Evolutionary conservation across 2,797 vertebrate genomes (phyloP).

Genomic region (Ctenosaura bakeri): DNA sequence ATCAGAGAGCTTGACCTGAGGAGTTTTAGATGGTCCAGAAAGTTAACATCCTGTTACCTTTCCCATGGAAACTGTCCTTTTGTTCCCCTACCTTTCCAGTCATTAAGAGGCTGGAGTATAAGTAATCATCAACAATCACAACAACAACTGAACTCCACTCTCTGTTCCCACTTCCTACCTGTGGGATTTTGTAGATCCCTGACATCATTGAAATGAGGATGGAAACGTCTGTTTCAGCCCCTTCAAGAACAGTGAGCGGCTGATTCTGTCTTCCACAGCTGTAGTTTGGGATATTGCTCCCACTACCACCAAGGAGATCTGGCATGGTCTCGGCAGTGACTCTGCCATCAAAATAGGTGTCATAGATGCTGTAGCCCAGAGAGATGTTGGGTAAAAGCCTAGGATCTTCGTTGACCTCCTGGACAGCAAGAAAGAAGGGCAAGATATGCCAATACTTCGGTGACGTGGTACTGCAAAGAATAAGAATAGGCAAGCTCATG

Average conservation of each 20-base stretch:
- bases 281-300: background rate
- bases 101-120: background rate
- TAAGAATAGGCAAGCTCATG: too few relatives aligned
- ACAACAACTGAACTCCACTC: background rate
- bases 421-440: background rate
- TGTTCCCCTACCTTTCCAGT: too few relatives aligned
- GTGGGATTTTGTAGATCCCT: constrained; percentile 16
- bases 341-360: background rate
- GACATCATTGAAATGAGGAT: background rate
- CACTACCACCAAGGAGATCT: background rate
- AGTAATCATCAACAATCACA: background rate
- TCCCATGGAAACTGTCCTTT: too few relatives aligned
- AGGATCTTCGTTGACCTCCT: background rate
- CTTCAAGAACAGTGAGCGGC: background rate
- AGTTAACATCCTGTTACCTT: too few relatives aligned
- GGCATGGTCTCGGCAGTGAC: background rate
- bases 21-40: too few relatives aligned
- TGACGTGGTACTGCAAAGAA: too few relatives aligned
- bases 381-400: background rate
- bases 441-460: too few relatives aligned
- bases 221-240: background rate
- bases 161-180: background rate
- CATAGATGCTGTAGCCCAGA: background rate
- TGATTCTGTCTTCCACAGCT: background rate
- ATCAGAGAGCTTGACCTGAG: too few relatives aligned